A percentile compares a stretch with the other conserved stretches of the same genome.
Evolutionary conservation across 2,888 invertebrate species (phyloP).

Genomic region (Pomacea canaliculata): DNA sequence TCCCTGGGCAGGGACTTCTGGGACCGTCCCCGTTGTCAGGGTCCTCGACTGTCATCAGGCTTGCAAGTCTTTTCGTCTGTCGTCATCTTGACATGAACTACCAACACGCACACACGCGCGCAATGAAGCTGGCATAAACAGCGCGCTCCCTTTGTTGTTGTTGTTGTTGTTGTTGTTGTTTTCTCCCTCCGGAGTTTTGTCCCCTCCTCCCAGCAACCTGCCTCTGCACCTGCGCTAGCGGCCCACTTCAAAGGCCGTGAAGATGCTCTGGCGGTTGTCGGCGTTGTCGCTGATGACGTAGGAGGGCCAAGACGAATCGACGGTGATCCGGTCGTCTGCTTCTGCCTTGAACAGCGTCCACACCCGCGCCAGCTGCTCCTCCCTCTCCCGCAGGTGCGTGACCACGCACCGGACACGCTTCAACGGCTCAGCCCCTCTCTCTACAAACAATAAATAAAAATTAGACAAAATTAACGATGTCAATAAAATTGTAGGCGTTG

Average conservation of each 20-base stretch:
- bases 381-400: constrained; percentile 19
- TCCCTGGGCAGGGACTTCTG: no score
- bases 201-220: neutral
- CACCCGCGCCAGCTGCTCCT: constrained; percentile 24
- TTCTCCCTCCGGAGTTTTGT: neutral
- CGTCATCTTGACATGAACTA: no score
- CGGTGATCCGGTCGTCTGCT: constrained; percentile 24
- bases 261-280: constrained; percentile 20
- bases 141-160: neutral
- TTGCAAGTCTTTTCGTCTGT: no score
- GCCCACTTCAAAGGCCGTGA: constrained; percentile 21
- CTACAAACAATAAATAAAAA: neutral
- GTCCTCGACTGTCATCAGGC: no score
- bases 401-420: constrained; percentile 5
- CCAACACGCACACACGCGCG: no score
- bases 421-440: neutral
- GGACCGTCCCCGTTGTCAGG: no score
- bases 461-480: no score
- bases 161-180: neutral
- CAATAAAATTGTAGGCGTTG: no score
- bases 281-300: constrained; percentile 22
- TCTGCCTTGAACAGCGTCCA: constrained; percentile 19
- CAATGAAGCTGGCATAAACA: no score
- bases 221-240: neutral
- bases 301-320: constrained; percentile 17